Conservation (phyloP, 2,113 vertebrate genomes). For the Helogale parvula region DNA sequence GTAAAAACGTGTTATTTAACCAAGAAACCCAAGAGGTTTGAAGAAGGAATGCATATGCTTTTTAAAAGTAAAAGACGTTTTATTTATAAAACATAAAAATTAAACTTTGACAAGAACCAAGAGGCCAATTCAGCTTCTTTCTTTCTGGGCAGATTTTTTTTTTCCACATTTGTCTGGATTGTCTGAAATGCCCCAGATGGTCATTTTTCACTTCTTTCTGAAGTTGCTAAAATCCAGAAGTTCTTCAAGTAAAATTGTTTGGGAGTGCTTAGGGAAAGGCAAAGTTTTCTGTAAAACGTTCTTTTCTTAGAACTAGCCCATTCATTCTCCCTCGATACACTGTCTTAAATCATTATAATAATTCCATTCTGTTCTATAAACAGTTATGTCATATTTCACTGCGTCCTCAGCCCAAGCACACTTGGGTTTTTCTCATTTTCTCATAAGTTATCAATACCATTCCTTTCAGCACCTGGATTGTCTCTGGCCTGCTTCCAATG, state of each 20-base stretch:
- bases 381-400: constrained; percentile 32
- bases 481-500: constrained; percentile 58
- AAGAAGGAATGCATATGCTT: constrained; percentile 58
- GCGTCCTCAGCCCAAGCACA: not conserved
- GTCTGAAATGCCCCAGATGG: constrained; percentile 19
- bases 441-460: constrained; percentile 15
- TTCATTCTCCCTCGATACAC: not conserved
- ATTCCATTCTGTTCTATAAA: constrained; percentile 47
- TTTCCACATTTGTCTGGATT: constrained; percentile 50
- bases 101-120: constrained; percentile 64
- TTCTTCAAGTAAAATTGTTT: constrained; percentile 52
- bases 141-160: constrained; percentile 38
- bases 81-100: constrained; percentile 73
- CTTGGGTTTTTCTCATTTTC: constrained; percentile 58
- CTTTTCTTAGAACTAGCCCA: not conserved
- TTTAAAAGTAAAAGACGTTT: constrained; percentile 63
- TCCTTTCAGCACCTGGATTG: constrained; percentile 60
- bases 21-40: constrained; percentile 43
- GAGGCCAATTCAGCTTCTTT: not conserved
- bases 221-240: constrained; percentile 47
- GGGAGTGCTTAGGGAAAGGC: not conserved
- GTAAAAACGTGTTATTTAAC: constrained; percentile 61
- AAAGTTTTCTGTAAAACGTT: not conserved
- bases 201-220: constrained; percentile 53
- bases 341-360: constrained; percentile 52